Evolutionary conservation across 2,888 invertebrate genomes (phyloP).

Genomic region (Beris chalybata): DNA sequence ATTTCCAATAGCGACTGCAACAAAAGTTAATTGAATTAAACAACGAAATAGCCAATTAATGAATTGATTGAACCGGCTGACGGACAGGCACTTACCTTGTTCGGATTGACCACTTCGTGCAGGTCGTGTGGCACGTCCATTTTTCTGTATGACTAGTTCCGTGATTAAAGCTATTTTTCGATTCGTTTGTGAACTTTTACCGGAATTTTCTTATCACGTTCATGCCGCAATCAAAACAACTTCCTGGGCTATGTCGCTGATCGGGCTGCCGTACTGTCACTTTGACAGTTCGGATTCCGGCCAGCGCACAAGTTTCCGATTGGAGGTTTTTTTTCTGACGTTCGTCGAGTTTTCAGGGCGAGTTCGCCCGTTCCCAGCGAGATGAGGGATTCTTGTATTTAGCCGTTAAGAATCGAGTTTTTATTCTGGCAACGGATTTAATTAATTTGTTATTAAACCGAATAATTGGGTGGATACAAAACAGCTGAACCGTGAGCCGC

Average conservation of each 20-base stretch:
- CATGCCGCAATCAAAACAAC: conserved; percentile 29
- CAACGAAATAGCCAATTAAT: background rate
- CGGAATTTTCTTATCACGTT: conserved; percentile 17
- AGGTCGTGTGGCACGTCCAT: conserved; percentile 43
- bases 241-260: background rate
- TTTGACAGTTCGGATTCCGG: conserved; percentile 7
- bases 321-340: too few relatives aligned
- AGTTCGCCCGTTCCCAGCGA: too few relatives aligned
- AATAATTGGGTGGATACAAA: too few relatives aligned
- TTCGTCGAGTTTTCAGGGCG: too few relatives aligned
- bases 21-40: conserved; percentile 14
- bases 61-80: background rate
- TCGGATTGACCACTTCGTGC: conserved; percentile 60
- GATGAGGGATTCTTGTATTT: background rate
- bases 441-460: too few relatives aligned
- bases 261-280: conserved; percentile 12
- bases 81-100: conserved; percentile 55
- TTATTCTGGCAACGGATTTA: too few relatives aligned
- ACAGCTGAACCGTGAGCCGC: too few relatives aligned
- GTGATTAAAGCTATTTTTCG: background rate
- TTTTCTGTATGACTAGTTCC: background rate
- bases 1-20: conserved; percentile 71
- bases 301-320: too few relatives aligned
- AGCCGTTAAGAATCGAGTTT: too few relatives aligned
- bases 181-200: background rate